A percentile compares a stretch with the other conserved stretches of the same genome.
Conservation (phyloP, 1,140 invertebrate species). For the Papilio polytes region DNA sequence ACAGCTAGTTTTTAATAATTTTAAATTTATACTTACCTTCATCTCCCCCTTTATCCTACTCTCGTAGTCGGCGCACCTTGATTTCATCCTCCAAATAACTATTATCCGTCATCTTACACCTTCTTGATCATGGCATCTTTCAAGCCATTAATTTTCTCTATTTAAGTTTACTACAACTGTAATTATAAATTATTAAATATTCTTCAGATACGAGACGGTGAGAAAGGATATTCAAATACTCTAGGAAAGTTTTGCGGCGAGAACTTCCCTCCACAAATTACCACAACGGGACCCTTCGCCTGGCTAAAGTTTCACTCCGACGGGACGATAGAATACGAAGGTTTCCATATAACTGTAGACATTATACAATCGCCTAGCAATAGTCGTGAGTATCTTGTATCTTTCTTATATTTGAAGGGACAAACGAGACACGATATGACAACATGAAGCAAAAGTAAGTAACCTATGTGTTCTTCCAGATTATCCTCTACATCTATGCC, state of each 20-base stretch:
- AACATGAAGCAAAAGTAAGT: too few relatives aligned
- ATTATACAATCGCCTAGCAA: slow-evolving; percentile 51
- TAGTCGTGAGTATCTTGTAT: slow-evolving; percentile 60
- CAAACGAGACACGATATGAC: neutral
- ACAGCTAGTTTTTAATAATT: too few relatives aligned
- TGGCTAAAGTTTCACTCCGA: slow-evolving; percentile 77
- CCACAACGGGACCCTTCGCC: slow-evolving; percentile 63
- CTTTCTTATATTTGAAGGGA: neutral
- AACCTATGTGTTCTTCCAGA: too few relatives aligned
- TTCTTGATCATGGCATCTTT: too few relatives aligned
- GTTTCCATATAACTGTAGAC: slow-evolving; percentile 68
- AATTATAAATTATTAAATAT: neutral
- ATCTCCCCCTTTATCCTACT: too few relatives aligned
- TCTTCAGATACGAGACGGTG: slow-evolving; percentile 70
- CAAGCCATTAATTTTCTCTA: too few relatives aligned
- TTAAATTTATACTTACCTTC: too few relatives aligned
- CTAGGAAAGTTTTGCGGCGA: slow-evolving; percentile 67
- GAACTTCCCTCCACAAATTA: slow-evolving; percentile 66
- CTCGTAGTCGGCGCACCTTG: too few relatives aligned
- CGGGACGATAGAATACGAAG: slow-evolving; percentile 77
- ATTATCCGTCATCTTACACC: too few relatives aligned
- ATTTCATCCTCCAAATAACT: too few relatives aligned
- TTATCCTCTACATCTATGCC: too few relatives aligned
- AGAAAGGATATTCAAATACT: slow-evolving; percentile 62
- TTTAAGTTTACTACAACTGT: too few relatives aligned